A percentile compares a stretch with the other conserved stretches of the same genome.
Evolutionary conservation across 2,797 vertebrate genomes (phyloP).

Genomic region (Aeoliscus strigatus): DNA sequence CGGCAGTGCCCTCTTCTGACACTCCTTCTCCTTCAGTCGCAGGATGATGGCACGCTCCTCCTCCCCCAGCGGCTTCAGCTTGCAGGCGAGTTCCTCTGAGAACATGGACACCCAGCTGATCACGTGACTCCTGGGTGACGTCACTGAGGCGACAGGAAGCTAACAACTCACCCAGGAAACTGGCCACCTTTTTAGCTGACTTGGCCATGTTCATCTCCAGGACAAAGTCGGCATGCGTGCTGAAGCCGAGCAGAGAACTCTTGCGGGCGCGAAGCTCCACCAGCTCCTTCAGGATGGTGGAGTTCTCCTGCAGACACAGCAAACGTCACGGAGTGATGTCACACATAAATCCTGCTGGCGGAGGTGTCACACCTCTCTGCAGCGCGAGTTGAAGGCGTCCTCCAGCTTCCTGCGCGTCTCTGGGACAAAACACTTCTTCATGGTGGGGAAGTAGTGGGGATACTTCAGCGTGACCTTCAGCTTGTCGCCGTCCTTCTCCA

Average conservation of each 20-base stretch:
- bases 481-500: constrained; percentile 84
- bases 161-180: constrained; percentile 83
- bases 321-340: no score
- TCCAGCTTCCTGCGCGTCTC: constrained; percentile 88
- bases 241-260: constrained; percentile 82
- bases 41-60: constrained; percentile 83
- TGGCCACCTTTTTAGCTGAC: constrained; percentile 77
- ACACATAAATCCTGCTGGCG: background rate
- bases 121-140: no score
- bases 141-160: no score
- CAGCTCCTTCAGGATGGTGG: constrained; percentile 87
- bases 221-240: constrained; percentile 88
- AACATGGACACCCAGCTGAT: background rate
- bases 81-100: constrained; percentile 84
- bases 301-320: constrained; percentile 80
- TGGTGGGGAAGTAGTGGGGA: constrained; percentile 94
- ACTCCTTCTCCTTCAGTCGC: constrained; percentile 88
- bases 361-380: constrained; percentile 80
- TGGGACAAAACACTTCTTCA: constrained; percentile 92
- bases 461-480: constrained; percentile 95
- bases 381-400: constrained; percentile 92
- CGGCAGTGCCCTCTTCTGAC: constrained; percentile 74
- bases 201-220: constrained; percentile 99
- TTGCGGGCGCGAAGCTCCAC: constrained; percentile 85
- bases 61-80: constrained; percentile 87